A percentile compares a stretch with the other conserved stretches of the same genome.
phyloP scores from a whole-genome alignment of 2,888 invertebrate genomes.

The Urechis unicinctus region DNA sequence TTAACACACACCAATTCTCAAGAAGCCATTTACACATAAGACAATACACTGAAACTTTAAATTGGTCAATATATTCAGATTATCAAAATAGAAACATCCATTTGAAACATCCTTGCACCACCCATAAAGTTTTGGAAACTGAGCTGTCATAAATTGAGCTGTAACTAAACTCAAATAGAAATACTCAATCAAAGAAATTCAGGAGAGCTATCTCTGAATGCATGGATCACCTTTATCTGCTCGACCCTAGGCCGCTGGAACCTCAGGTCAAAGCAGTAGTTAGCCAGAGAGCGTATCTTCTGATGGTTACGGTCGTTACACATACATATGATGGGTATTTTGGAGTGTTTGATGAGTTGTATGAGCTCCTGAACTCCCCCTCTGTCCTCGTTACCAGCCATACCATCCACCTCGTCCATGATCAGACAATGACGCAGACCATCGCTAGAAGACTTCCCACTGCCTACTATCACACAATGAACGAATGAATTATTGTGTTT shows the following conservation, averaged over 20 bases:
- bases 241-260: constrained; percentile 80
- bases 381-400: constrained; percentile 98
- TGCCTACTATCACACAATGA: no score
- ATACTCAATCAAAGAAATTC: neutral
- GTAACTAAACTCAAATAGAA: no score
- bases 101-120: no score
- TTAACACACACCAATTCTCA: no score
- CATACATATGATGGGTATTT: constrained; percentile 63
- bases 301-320: constrained; percentile 89
- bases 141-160: no score
- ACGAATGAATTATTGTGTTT: no score
- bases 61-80: no score
- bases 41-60: no score
- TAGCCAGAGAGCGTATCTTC: constrained; percentile 86
- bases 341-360: constrained; percentile 76
- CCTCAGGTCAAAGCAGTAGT: constrained; percentile 85
- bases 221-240: constrained; percentile 71
- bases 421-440: constrained; percentile 74
- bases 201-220: neutral
- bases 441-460: constrained; percentile 2
- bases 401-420: constrained; percentile 99
- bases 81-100: no score
- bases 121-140: no score
- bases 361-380: constrained; percentile 93
- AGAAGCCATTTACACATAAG: no score